Base-by-base conservation (phyloP, 2,888 invertebrate genomes). In the Onchidella celtica region DNA sequence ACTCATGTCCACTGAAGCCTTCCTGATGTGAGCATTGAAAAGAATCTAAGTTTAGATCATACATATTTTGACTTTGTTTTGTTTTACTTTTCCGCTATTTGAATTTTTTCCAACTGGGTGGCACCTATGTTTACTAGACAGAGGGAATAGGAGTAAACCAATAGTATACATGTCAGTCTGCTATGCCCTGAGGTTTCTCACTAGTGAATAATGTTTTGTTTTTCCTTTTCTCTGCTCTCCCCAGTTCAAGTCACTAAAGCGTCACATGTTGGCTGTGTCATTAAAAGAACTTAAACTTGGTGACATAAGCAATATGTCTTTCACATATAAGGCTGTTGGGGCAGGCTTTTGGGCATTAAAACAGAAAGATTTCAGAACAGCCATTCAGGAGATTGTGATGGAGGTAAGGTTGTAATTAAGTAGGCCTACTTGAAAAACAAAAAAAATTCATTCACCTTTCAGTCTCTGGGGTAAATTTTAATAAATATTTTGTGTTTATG, bases 271-370 rank as follows among this genome's bases (percentile, higher is more conserved):
- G 76, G 85, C 87, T 47, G 86, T 85, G n/a, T 86, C 86, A 6
- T 84, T 92, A n/a, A 87, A 89, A 75, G 88, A 89, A 9, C 79
- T 92, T 36, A 81, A 89, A 63, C 86, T 92, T 4, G 88, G 87
- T 81, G 92, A 90, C 69, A 75, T 86, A 0, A 87, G 87, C 1
- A 86, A 83, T 36, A 86, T 88, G n/a, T 89, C 87, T 68, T 89
- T 88, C 83, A 91, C 91, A 0, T 91, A 88, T 83, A 92, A 92
- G 82, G 87, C 90, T n/a, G 79, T 92, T 47, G 92, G 91, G 17
- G 90, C 90, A 40, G 92, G 90, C 3, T 91, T 92, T 85, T 92
- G 92, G 91, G 92, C 91, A 4, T 83, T 92, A 17, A 86, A 87
- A 81, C 91, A 92, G 83, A 90, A 90, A 70, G 87, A 91, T 79